Conservation (phyloP, 2,888 invertebrate species). For the Drosophila mulleri region DNA sequence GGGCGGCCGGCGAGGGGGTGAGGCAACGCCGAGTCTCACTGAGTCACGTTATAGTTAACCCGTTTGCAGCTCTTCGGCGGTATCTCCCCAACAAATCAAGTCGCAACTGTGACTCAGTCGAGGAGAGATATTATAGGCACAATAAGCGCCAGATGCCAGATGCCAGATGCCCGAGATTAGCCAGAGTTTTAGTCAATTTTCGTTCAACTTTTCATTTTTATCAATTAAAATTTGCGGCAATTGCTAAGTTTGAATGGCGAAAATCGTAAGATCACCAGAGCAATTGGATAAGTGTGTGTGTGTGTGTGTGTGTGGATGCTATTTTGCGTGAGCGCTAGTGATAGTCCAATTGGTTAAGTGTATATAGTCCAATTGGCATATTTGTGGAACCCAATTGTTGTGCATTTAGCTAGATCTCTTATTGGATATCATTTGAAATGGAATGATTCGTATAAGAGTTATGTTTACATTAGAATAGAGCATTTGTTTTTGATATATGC, state of each 20-base stretch:
- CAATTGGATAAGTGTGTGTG: background rate
- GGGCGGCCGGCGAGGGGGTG: background rate
- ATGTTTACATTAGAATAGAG: background rate
- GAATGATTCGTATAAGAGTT: background rate
- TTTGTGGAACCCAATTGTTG: background rate
- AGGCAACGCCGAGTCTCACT: conserved; percentile 4
- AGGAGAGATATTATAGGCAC: background rate
- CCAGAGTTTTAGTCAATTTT: background rate
- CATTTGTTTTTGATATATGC: background rate
- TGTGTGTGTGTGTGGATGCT: background rate
- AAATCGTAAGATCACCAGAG: background rate
- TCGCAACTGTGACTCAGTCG: conserved; percentile 31
- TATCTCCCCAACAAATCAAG: conserved; percentile 24
- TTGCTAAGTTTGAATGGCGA: background rate
- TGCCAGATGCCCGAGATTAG: background rate
- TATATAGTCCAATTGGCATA: background rate
- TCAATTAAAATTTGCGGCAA: conserved; percentile 10
- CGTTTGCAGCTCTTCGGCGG: conserved; percentile 22
- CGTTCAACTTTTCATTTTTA: background rate
- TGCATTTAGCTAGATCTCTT: background rate
- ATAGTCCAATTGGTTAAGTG: conserved; percentile 1
- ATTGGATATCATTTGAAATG: background rate
- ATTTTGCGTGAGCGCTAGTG: background rate
- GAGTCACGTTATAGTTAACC: conserved; percentile 34
- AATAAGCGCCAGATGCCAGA: background rate